phyloP scores from a whole-genome alignment of 1,140 invertebrate genomes.

The Eriocheir sinensis region DNA sequence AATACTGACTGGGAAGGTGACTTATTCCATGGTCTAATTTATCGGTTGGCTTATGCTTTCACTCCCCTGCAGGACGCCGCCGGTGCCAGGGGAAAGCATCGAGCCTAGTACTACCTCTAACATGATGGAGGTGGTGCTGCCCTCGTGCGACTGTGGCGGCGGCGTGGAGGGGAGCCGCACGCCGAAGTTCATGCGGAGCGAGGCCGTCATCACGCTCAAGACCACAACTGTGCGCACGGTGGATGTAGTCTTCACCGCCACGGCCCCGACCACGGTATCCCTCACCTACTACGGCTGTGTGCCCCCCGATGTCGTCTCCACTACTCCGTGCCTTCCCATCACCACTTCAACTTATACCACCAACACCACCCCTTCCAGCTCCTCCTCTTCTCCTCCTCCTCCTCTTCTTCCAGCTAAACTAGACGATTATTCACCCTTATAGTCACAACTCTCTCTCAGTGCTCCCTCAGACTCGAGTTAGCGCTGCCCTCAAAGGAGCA shows the following conservation, averaged over 20 bases:
- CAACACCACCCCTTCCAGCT: no score
- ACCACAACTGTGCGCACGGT: neutral
- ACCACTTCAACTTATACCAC: neutral
- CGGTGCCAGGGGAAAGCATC: neutral
- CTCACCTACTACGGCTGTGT: slow-evolving; percentile 62
- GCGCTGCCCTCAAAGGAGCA: no score
- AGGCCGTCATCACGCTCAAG: slow-evolving; percentile 43
- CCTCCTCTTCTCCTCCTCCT: no score
- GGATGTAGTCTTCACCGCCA: neutral
- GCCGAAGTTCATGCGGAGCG: neutral
- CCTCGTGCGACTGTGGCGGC: slow-evolving; percentile 46
- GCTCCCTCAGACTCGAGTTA: no score
- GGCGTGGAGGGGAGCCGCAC: neutral
- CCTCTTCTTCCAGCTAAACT: no score
- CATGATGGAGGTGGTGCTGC: slow-evolving; percentile 57
- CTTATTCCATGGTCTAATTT: no score
- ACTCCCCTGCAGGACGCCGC: neutral
- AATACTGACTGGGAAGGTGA: no score
- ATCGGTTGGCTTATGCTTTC: no score
- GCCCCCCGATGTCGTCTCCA: slow-evolving; percentile 39
- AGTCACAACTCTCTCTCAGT: no score
- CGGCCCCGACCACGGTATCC: slow-evolving; percentile 53
- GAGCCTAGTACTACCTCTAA: neutral
- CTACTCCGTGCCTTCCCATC: neutral
- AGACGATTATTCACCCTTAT: no score